phyloP scores from a whole-genome alignment of 2,113 vertebrate species.

The Solea solea region DNA sequence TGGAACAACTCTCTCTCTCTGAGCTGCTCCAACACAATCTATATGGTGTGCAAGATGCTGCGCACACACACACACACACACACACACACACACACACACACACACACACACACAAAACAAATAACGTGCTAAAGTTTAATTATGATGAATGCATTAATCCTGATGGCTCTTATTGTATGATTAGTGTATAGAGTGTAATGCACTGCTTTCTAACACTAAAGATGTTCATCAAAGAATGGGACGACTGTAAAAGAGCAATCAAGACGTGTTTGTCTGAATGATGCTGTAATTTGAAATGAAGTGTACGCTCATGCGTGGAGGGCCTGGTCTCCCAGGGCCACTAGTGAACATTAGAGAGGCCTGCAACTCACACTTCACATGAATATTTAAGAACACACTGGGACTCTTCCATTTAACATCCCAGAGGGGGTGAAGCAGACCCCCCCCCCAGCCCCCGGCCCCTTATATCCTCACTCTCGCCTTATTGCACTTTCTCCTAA shows the following conservation, averaged over 20 bases:
- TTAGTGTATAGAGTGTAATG: too few relatives aligned
- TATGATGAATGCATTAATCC: too few relatives aligned
- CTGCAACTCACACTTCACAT: conserved; percentile 64
- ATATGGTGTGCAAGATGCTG: too few relatives aligned
- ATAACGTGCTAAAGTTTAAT: too few relatives aligned
- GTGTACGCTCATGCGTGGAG: conserved; percentile 59
- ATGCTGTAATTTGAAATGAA: conserved; percentile 78
- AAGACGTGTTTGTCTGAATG: conserved; percentile 58
- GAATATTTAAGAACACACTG: conserved; percentile 81
- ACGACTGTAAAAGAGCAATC: conserved; percentile 51
- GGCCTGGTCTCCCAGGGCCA: conserved; percentile 67
- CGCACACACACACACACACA: too few relatives aligned
- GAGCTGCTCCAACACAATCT: too few relatives aligned
- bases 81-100: too few relatives aligned
- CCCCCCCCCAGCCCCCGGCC: conserved; percentile 10
- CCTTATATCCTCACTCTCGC: conserved; percentile 33
- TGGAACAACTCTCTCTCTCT: too few relatives aligned
- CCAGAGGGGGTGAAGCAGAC: conserved; percentile 50
- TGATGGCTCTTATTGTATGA: too few relatives aligned
- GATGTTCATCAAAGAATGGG: conserved; percentile 23
- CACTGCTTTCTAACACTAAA: too few relatives aligned
- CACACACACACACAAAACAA: too few relatives aligned
- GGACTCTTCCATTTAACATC: conserved; percentile 73
- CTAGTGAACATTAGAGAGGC: conserved; percentile 73
- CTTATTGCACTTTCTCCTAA: conserved; percentile 32